A percentile compares a stretch with the other conserved stretches of the same genome.
Evolutionary conservation across 2,888 invertebrate genomes (phyloP).

Genomic region (Drosophila demipolita): DNA sequence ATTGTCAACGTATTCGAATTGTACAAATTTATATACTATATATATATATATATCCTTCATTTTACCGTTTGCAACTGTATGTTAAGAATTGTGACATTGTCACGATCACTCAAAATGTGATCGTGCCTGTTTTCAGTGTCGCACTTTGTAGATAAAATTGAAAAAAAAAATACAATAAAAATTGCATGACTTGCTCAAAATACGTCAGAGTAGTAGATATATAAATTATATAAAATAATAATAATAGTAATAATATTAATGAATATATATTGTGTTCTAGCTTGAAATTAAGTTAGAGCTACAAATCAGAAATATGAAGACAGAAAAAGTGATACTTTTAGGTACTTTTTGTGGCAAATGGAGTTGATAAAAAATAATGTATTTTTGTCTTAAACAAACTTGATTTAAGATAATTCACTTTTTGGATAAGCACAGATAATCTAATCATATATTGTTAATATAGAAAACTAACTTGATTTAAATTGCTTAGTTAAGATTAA

Average conservation of each 20-base stretch:
- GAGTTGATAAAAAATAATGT: too few species aligned
- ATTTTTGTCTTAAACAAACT: neutral
- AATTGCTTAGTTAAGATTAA: neutral
- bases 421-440: neutral
- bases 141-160: constrained; percentile 18
- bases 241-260: neutral
- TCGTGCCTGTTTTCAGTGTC: constrained; percentile 53
- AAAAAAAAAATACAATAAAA: constrained; percentile 16
- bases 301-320: neutral
- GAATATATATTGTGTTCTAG: neutral
- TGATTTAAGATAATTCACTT: neutral
- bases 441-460: neutral
- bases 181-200: constrained; percentile 42
- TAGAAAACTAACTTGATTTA: neutral
- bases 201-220: neutral
- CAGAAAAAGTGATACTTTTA: neutral
- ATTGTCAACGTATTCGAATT: constrained; percentile 6
- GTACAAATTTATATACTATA: neutral
- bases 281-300: neutral
- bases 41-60: constrained; percentile 26
- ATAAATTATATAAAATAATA: neutral
- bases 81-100: constrained; percentile 49
- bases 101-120: constrained; percentile 58
- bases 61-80: constrained; percentile 36
- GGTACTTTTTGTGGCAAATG: neutral